Conservation (phyloP, 2,113 vertebrate species). For the Platichthys stellatus region DNA sequence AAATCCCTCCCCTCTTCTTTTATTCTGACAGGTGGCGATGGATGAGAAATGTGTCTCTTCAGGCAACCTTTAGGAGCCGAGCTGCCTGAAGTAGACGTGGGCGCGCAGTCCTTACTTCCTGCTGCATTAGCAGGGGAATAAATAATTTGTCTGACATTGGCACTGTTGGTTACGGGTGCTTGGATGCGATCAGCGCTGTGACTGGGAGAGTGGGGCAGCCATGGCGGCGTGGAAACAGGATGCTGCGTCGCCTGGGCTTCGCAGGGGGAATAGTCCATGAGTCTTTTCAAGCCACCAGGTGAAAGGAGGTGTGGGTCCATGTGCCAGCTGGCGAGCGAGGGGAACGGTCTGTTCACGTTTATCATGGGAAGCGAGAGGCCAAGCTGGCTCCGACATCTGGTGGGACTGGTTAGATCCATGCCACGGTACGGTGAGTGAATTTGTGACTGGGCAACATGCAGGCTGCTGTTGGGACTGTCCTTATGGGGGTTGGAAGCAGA, state of each 20-base stretch:
- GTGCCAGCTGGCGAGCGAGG: conserved; percentile 32
- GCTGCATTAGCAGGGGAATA: conserved; percentile 23
- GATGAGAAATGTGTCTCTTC: conserved; percentile 54
- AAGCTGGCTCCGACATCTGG: conserved; percentile 18
- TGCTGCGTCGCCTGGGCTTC: conserved; percentile 25
- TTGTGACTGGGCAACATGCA: conserved; percentile 15
- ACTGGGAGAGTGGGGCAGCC: conserved; percentile 41
- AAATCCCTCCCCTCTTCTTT: conserved; percentile 57
- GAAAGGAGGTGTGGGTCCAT: conserved; percentile 37
- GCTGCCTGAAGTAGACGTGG: conserved; percentile 12
- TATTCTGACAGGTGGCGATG: conserved; percentile 43
- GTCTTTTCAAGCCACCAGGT: conserved; percentile 48
- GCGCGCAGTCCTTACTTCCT: conserved; percentile 13
- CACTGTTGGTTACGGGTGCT: conserved; percentile 1
- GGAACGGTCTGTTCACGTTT: conserved; percentile 29
- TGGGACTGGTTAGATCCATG: conserved; percentile 31
- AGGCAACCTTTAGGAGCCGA: conserved; percentile 26
- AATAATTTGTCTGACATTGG: conserved; percentile 42
- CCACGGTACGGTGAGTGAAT: conserved; percentile 10
- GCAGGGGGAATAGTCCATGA: conserved; percentile 54
- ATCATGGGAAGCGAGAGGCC: conserved; percentile 33
- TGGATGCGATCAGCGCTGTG: conserved; percentile 27
- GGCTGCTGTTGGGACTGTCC: conserved; percentile 23
- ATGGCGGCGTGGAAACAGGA: conserved; percentile 58
- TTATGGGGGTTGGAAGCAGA: conserved; percentile 20